Base-by-base conservation (phyloP, 2,888 invertebrate genomes). In the Electrophaes corylata region DNA sequence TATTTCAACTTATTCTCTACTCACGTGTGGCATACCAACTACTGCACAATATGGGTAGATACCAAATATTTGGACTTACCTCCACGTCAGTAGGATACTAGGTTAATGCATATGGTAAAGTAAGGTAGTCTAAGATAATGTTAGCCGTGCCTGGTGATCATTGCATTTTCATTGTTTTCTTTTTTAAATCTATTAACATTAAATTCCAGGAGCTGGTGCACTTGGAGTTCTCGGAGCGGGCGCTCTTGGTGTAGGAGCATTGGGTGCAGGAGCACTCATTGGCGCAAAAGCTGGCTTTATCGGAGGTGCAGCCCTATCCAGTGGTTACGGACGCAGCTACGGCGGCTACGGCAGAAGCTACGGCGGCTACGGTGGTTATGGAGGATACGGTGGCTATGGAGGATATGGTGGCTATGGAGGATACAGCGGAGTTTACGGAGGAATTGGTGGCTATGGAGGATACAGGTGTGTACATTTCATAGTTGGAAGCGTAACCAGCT, bases 231-330 rank as follows among this genome's bases (percentile, higher is more conserved):
- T 48, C 16, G 49, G 49, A 4, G 49, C 26, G 10, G 49, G 37
- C 1, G 48, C 26, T 6, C 45, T 57, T 4, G 56, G 56, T 1
- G 37, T 23, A 0, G 57, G 57, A 2, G 70, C 73, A 0, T 43
- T 79, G 1, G 80, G 84, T 2, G 78, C 75, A 0, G 83, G 82
- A 0, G 72, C 75, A 0, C 60, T 86, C 0, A 43, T 87, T 10
- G 86, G 86, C 1, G 84, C 81, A 62, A 83, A 82, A 54, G 83
- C 83, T 26, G 90, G 90, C 3, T 69, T 88, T 12, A 45, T 91
- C 12, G 90, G 90, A 0, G 90, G 90, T 0, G 88, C n/a, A n/a
- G n/a, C 84, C 1, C 29, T 89, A 5, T 87, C 80, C 1, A 74
- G 83, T n/a, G 53, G 71, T 62, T 82, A 16, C 57, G 64, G 31